These are phyloP conservation scores for Lerista edwardsae DNA, from an alignment of 2,797 vertebrate genomes.

Conservation along the genomic window DNA sequence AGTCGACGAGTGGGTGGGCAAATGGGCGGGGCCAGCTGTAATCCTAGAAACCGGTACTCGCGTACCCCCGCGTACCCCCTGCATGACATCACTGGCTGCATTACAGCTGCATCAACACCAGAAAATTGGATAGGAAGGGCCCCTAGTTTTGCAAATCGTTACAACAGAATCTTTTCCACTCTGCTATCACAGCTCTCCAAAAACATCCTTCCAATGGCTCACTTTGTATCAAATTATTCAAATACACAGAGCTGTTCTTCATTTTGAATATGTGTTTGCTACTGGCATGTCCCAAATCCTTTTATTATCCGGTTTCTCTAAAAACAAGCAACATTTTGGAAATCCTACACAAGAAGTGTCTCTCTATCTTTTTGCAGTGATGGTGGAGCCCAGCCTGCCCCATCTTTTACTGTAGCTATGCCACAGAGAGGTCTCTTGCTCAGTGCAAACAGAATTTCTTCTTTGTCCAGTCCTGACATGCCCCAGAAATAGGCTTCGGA, in stretches of 20 bases:
- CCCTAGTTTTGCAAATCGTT: too few species aligned
- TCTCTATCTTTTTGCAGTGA: background rate
- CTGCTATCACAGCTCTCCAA: background rate
- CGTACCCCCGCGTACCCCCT: too few species aligned
- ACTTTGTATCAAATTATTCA: background rate
- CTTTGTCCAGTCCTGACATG: slow-evolving; percentile 15
- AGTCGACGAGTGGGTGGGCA: too few species aligned
- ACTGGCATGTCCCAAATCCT: background rate
- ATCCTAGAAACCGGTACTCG: too few species aligned
- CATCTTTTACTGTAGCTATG: background rate
- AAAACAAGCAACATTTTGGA: background rate
- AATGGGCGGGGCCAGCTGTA: too few species aligned
- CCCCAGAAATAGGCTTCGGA: slow-evolving; percentile 33
- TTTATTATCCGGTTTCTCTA: too few species aligned
- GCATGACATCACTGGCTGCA: too few species aligned
- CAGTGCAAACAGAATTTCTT: background rate
- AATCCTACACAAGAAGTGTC: too few species aligned
- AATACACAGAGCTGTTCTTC: background rate
- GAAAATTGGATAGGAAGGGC: too few species aligned
- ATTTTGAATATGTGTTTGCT: background rate
- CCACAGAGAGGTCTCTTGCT: background rate
- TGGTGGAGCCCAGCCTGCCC: background rate
- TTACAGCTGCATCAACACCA: too few species aligned
- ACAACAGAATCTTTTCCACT: background rate
- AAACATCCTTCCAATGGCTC: background rate